phyloP scores from a whole-genome alignment of 2,888 invertebrate genomes.

The Agrotis exclamationis region DNA sequence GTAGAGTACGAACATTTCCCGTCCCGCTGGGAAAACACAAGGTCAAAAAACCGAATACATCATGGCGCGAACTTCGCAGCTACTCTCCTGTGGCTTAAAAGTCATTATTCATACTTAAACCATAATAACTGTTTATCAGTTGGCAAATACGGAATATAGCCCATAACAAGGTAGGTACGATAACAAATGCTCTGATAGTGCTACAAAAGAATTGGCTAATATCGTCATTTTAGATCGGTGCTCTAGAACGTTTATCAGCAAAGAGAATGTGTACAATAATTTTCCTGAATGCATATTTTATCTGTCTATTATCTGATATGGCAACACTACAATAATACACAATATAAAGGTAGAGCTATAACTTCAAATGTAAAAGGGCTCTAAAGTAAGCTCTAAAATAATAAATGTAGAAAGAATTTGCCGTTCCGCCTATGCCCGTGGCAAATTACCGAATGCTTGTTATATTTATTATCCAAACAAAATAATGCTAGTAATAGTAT shows the following conservation, averaged over 20 bases:
- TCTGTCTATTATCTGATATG: constrained; percentile 8
- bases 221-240: constrained; percentile 47
- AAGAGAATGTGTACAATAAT: constrained; percentile 27
- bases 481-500: constrained; percentile 20
- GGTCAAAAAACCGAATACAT: constrained; percentile 64
- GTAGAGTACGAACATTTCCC: constrained; percentile 59
- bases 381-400: not conserved
- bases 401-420: not conserved
- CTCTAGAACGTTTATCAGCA: constrained; percentile 52
- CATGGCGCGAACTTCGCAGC: constrained; percentile 22
- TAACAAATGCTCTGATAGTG: constrained; percentile 69
- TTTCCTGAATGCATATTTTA: constrained; percentile 32
- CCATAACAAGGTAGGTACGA: constrained; percentile 64
- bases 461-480: constrained; percentile 19
- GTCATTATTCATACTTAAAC: constrained; percentile 55
- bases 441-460: constrained; percentile 7
- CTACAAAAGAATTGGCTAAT: constrained; percentile 70
- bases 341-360: not conserved
- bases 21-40: constrained; percentile 64
- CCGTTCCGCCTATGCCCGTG: not conserved
- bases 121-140: constrained; percentile 66
- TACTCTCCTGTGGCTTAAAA: constrained; percentile 37
- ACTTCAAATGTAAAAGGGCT: not conserved
- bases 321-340: constrained; percentile 1
- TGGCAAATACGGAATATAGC: constrained; percentile 66